Conservation (phyloP, 1,140 invertebrate species). For the Calliopsis andreniformis region DNA sequence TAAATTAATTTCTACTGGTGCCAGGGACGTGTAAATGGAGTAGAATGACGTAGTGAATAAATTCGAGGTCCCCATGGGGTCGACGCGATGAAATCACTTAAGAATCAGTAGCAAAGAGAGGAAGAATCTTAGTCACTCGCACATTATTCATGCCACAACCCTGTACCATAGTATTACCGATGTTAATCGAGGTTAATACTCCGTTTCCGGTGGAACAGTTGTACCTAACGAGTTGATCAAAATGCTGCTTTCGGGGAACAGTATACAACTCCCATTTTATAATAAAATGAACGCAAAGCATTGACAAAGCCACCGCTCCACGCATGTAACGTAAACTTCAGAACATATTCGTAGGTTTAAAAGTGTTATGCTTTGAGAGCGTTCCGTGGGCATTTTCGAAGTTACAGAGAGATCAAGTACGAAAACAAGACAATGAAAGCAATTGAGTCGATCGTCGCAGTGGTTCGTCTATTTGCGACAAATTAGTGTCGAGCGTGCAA, state of each 20-base stretch:
- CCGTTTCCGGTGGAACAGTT: constrained; percentile 64
- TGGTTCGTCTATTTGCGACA: constrained; percentile 6
- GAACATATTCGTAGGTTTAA: too few species aligned
- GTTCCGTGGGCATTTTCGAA: too few species aligned
- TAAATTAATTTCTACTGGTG: neutral
- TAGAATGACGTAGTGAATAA: constrained; percentile 7
- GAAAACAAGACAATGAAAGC: too few species aligned
- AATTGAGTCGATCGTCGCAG: too few species aligned
- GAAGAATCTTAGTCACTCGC: constrained; percentile 66
- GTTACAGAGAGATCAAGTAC: too few species aligned
- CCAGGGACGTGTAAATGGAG: constrained; percentile 2
- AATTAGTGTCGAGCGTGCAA: constrained; percentile 22
- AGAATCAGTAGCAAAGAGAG: constrained; percentile 37
- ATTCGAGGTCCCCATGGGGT: constrained; percentile 33
- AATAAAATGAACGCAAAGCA: too few species aligned
- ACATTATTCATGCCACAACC: constrained; percentile 43
- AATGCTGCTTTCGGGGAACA: neutral
- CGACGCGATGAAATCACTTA: constrained; percentile 54
- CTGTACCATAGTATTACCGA: constrained; percentile 37
- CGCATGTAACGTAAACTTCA: too few species aligned
- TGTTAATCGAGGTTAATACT: constrained; percentile 71
- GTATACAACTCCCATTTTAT: neutral
- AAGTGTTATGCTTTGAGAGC: too few species aligned
- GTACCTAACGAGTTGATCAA: constrained; percentile 19
- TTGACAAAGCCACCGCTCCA: neutral